phyloP scores from a whole-genome alignment of 2,797 vertebrate species.

The Balearica regulorum region DNA sequence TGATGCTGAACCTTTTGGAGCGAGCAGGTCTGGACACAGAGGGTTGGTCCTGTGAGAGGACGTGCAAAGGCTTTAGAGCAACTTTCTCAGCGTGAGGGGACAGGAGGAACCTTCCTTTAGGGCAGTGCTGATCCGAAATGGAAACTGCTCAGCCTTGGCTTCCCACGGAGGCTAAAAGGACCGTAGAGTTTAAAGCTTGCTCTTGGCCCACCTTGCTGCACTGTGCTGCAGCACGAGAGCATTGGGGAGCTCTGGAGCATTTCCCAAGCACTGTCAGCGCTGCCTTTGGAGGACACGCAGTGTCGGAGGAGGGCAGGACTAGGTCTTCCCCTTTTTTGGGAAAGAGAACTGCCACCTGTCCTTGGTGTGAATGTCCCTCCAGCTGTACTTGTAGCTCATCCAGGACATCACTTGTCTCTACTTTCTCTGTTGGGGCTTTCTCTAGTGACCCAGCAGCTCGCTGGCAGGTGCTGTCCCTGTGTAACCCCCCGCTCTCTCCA shows the following conservation, averaged over 20 bases:
- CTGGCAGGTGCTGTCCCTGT: not conserved
- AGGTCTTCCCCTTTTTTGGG: not conserved
- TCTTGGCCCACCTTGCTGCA: not conserved
- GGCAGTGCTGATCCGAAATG: not conserved
- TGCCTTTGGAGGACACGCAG: not conserved
- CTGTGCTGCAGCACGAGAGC: not conserved
- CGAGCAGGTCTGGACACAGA: rapidly evolving
- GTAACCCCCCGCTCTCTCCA: not conserved
- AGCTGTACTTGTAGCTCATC: not conserved
- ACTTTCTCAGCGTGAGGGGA: not conserved
- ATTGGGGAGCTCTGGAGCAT: rapidly evolving
- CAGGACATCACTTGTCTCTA: rapidly evolving
- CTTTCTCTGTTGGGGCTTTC: not conserved
- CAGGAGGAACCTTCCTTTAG: not conserved
- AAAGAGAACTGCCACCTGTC: not conserved
- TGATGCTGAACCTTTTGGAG: not conserved
- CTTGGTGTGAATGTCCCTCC: not conserved
- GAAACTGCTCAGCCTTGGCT: not conserved
- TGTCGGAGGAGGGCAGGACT: not conserved
- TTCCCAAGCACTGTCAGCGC: not conserved
- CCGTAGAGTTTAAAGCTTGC: not conserved
- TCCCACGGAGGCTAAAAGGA: not conserved
- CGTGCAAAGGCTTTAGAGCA: not conserved
- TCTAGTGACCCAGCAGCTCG: not conserved
- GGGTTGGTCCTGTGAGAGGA: not conserved